These are phyloP conservation scores for Raja brachyura DNA, from an alignment of 2,113 vertebrate genomes.

Conservation along the genomic window DNA sequence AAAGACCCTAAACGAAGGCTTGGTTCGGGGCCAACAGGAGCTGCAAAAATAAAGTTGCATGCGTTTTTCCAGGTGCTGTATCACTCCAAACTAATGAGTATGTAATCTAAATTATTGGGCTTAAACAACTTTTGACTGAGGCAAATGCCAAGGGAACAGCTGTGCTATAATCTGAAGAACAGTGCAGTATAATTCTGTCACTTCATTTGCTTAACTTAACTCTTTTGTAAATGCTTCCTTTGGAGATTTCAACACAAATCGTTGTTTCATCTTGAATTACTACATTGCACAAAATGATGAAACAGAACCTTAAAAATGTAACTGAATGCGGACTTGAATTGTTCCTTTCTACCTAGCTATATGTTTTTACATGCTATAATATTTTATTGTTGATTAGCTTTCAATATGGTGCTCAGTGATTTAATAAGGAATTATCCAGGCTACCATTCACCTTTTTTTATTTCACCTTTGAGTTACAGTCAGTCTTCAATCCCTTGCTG, in stretches of 20 bases:
- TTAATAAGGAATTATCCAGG: background rate
- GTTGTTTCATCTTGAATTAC: background rate
- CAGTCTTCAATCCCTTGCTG: too few relatives aligned
- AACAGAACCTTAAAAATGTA: background rate
- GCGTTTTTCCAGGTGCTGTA: conserved; percentile 39
- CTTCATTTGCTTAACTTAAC: background rate
- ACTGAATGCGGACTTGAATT: background rate
- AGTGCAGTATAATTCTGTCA: background rate
- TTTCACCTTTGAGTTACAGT: too few relatives aligned
- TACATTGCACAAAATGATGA: background rate
- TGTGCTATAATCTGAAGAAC: background rate
- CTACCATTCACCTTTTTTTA: too few relatives aligned
- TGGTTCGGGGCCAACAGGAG: conserved; percentile 34
- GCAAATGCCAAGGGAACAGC: background rate
- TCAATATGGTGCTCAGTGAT: background rate
- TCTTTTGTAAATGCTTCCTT: background rate
- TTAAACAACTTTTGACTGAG: background rate
- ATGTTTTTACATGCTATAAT: background rate
- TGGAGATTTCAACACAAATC: background rate
- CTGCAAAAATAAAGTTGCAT: conserved; percentile 38
- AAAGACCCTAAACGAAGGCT: conserved; percentile 39
- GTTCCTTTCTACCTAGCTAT: background rate
- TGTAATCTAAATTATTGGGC: background rate
- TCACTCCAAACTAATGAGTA: too few relatives aligned
- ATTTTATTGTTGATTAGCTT: background rate